phyloP scores from a whole-genome alignment of 2,113 vertebrate genomes.

The Reinhardtius hippoglossoides region DNA sequence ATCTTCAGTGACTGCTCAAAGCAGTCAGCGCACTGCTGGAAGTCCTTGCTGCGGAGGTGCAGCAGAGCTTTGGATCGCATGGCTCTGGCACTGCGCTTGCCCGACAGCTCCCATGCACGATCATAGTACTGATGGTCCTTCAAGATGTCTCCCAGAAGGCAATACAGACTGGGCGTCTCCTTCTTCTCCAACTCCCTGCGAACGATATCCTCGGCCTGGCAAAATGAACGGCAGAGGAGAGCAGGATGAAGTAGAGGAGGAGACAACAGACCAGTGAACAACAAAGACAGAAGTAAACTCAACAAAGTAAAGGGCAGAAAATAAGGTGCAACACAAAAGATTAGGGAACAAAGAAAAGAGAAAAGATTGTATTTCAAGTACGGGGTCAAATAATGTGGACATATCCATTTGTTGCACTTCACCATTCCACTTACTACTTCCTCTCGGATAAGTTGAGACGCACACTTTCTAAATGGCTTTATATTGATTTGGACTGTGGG shows the following conservation, averaged over 20 bases:
- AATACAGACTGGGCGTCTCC: slow-evolving; percentile 90
- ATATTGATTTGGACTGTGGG: slow-evolving; percentile 18
- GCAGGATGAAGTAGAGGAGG: slow-evolving; percentile 8
- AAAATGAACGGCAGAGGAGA: neutral
- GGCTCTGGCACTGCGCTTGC: slow-evolving; percentile 88
- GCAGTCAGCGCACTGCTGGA: slow-evolving; percentile 89
- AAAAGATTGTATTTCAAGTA: slow-evolving; percentile 7
- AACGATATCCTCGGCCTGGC: slow-evolving; percentile 93
- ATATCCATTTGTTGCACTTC: slow-evolving; percentile 4
- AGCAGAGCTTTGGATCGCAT: slow-evolving; percentile 96
- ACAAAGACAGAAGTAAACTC: neutral
- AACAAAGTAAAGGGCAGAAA: neutral
- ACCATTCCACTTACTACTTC: slow-evolving; percentile 2
- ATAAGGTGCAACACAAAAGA: neutral
- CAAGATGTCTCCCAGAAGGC: slow-evolving; percentile 94
- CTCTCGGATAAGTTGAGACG: neutral
- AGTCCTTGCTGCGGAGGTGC: slow-evolving; percentile 88
- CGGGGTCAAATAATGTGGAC: slow-evolving; percentile 8
- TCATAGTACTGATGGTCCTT: slow-evolving; percentile 91
- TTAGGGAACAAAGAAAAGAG: neutral
- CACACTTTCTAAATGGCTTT: slow-evolving; percentile 1
- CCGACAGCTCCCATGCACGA: slow-evolving; percentile 93
- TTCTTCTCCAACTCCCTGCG: slow-evolving; percentile 90
- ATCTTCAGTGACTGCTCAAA: slow-evolving; percentile 91
- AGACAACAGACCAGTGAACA: neutral